A percentile compares a stretch with the other conserved stretches of the same genome.
Conservation (phyloP, 1,140 invertebrate genomes). For the Cataglyphis hispanica region DNA sequence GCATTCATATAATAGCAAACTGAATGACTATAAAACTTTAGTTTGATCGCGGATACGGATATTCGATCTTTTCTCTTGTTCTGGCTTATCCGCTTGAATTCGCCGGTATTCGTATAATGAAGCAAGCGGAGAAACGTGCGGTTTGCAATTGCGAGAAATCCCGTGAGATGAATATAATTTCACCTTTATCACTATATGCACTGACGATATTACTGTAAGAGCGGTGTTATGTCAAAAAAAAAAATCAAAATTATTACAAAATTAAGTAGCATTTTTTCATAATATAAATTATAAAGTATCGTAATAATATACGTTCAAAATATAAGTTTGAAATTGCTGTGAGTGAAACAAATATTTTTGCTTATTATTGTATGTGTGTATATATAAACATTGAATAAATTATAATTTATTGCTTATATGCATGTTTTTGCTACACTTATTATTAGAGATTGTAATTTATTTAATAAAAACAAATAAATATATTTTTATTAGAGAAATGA, state of each 20-base stretch:
- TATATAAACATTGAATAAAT: neutral
- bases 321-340: too few species aligned
- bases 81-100: conserved; percentile 12
- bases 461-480: conserved; percentile 3
- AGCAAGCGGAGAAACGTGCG: neutral
- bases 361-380: too few species aligned
- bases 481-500: neutral
- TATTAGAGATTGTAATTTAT: conserved; percentile 13
- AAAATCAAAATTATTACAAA: neutral
- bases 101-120: neutral
- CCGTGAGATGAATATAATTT: conserved; percentile 11
- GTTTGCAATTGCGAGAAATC: conserved; percentile 15
- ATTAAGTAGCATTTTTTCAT: neutral
- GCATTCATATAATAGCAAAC: neutral
- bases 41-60: conserved; percentile 7
- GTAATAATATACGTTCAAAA: too few species aligned
- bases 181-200: neutral
- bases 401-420: neutral
- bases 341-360: too few species aligned
- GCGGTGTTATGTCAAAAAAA: neutral
- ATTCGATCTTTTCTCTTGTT: neutral
- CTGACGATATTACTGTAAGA: neutral
- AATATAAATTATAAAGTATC: too few species aligned
- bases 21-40: conserved; percentile 38
- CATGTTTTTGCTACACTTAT: neutral